Base-by-base conservation (phyloP, 2,797 vertebrate genomes). In the Poliocrania exsul region DNA sequence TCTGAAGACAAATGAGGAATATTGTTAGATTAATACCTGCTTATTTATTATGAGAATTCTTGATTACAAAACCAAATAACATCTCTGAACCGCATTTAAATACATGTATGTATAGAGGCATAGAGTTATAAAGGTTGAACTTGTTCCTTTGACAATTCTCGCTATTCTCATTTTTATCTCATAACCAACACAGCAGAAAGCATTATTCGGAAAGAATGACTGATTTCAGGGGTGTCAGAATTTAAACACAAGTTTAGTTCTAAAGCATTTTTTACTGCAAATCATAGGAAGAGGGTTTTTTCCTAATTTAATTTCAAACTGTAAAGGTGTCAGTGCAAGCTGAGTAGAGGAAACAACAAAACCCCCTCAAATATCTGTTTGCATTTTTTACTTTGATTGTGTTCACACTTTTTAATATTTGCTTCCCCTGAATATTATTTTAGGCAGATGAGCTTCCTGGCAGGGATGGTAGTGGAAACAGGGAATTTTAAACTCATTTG, bases 301-400 rank as follows among this genome's bases (percentile, higher is more conserved):
- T 44, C 46, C 17, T 33, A 40, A 50, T 71, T 90, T 44, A 37
- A 31, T 78, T 82, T 90, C 33, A 93, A 60, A 72, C 37, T 66
- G 31, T 40, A 49, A 54, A 60, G 5, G 8, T 72, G 86, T 79
- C 53, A 70, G 1, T 42, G 67, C 24, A 81, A 86, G 14, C 40
- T 93, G 44, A 26, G 29, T 42, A 72, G 37, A 81, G 29, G 31
- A 74, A 94, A 37, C 13, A 85, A 73, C 44, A 35, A 23, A 81
- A 38, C 4, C 1, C 19, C 16, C 5, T 83, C 31, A 60, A 35
- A 49, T 38, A 87, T 29, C 25, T 50, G 26, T 85, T 86, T 53
- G n/a, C 29, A 51, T 83, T 65, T 93, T 84, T 88, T 86, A 13
- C 31, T 72, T 88, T 81, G 61, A 53, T 74, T 83, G 16, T 53